Base-by-base conservation (phyloP, 2,797 vertebrate genomes). In the Ptychobarbus kaznakovi region DNA sequence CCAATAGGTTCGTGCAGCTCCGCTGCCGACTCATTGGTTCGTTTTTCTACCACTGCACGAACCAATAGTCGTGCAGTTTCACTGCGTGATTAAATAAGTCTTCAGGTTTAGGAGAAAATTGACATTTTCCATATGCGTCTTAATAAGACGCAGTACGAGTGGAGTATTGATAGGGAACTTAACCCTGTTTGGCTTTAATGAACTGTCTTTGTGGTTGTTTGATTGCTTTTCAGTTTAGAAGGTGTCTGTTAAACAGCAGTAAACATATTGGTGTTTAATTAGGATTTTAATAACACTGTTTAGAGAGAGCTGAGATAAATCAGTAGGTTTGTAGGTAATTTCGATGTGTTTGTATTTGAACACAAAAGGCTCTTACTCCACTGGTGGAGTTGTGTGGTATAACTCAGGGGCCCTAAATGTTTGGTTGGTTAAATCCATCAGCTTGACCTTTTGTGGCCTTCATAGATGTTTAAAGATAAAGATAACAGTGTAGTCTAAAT, bases 391-490 rank as follows among this genome's bases (percentile, higher is more conserved):
- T 66, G 42, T 70, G 38, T 58, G 35, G 68, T 49, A 51, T 81
- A 89, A 70, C 65, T 68, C 25, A 25, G 44, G 65, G 63, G 20
- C 25, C 53, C 68, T 82, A 81, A 75, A 85, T 68, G 56, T 90
- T 88, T 87, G 28, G 56, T 65, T 49, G 44, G 68, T 44, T 65
- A 83, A 84, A 73, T 46, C 66, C 76, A 80, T 49, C 18, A 16
- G 70, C 51, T 84, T 83, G 80, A 83, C 76, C 76, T 63, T 28
- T 40, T 49, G 53, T 61, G 56, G 40, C 76, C 66, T 80, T 72
- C 28, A 22, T 61, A 58, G 16, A 79, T 49, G 68, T 69, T 78
- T 78, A 46, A 83, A 87, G 70, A 86, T 87, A 88, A 89, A 73
- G 88, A 73, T 58, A 77, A 70, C 20, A 38, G 68, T 86, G 84